Base-by-base conservation (phyloP, 2,113 vertebrate genomes). In the Forbesichthys papilliferus region DNA sequence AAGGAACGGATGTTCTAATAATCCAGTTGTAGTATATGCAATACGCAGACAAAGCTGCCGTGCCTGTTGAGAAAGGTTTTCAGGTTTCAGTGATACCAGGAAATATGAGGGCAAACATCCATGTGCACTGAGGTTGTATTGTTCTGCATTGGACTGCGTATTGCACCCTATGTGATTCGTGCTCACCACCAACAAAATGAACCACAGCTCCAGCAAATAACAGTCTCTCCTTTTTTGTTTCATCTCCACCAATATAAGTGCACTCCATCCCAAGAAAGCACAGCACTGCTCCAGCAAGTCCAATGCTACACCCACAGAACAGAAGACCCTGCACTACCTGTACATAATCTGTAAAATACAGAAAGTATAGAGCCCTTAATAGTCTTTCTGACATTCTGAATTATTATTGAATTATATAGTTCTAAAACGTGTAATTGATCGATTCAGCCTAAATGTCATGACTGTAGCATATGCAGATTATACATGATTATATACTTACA, bases 231-330 rank as follows among this genome's bases (percentile, higher is more conserved):
- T 94, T 94, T 60, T 56, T 76, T 73, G 72, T 78, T 4, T 83
- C 74, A 0, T 51, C 59, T 57, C 92, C 88, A 0, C 93, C 93
- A 0, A 94, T 90, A 33, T 88, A 92, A 1, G 93, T 94, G 74
- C 93, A 94, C 36, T 93, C 91, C 92, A 94, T 93, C 33, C 93
- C 93, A 14, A 91, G 3, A 20, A 94, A 93, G 73, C 87, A 89
- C 7, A 91, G 78, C 1, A 91, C 56, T 3, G 82, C 81, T 0
- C 55, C 92, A 10, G 92, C 80, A 11, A 92, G 82, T 0, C 90
- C 92, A 12, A 91, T 48, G 20, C 54, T 78, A 52, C 92, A 55
- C 0, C 87, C 90, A 8, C 82, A 81, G 71, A 94, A 83, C 3
- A 94, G 68, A 68, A 94, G 51, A 9, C 90, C 91, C 52, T 90